Conservation (phyloP, 1,140 invertebrate species). For the Daktulosphaira vitifoliae region DNA sequence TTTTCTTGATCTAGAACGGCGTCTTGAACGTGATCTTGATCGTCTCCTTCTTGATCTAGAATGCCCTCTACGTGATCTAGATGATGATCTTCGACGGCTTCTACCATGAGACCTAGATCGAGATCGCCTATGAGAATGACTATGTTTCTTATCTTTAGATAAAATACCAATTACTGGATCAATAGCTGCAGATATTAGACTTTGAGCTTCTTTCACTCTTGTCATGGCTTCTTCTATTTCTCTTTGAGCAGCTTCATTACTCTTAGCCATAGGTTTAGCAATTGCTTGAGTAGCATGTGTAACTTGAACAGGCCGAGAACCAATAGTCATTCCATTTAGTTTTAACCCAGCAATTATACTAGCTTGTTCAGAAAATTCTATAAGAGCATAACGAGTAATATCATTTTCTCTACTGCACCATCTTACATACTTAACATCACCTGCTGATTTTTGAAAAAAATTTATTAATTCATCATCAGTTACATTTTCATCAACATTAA, state of each 20-base stretch:
- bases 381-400: conserved; percentile 65
- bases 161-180: conserved; percentile 79
- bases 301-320: conserved; percentile 54
- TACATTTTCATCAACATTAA: conserved; percentile 62
- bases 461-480: conserved; percentile 70
- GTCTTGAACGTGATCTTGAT: conserved; percentile 45
- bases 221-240: conserved; percentile 97
- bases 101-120: conserved; percentile 44
- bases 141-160: conserved; percentile 69
- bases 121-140: conserved; percentile 43
- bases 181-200: conserved; percentile 83
- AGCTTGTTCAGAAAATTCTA: conserved; percentile 90
- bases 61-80: conserved; percentile 50
- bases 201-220: conserved; percentile 88
- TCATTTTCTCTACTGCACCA: conserved; percentile 78
- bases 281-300: conserved; percentile 86
- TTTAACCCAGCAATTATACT: conserved; percentile 80
- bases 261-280: conserved; percentile 85
- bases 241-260: conserved; percentile 84
- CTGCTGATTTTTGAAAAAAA: conserved; percentile 67
- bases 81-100: conserved; percentile 50
- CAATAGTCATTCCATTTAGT: conserved; percentile 67
- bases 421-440: conserved; percentile 92
- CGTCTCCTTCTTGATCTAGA: conserved; percentile 52
- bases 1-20: conserved; percentile 39